Evolutionary conservation across 2,797 vertebrate genomes (phyloP), one percentile per base, ranked within the genome.

Genomic region (Glyptemys insculpta): DNA sequence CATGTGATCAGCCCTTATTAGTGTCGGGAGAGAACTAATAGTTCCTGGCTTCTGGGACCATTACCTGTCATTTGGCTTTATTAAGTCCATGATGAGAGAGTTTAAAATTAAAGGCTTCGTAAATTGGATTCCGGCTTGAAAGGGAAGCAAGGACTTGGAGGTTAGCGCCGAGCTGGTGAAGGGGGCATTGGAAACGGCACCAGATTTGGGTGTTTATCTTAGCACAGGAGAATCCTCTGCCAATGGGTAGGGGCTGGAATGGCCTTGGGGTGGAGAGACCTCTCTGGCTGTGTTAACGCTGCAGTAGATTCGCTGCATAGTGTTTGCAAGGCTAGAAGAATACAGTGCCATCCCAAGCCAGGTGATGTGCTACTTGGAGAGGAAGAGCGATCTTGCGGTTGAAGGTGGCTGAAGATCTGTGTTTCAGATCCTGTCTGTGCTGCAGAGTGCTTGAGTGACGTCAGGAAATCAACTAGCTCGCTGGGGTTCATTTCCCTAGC

Each of bases 61-160:
- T 97, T 97, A 98, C 97, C 97, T 97, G 97, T 97, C 97, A 97
- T 97, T 96, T 93, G 94, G 72, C 97, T 98, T 98, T 97, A 97
- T 97, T 93, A 97, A 97, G 96, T 79, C 94, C 8, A 72, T 82
- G 94, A 95, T 93, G 92, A 97, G 89, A 97, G 97, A 97, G 92
- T 96, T 97, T 79, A 94, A 97, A 96, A 97, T 98, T 97, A 97
- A 96, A 97, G 96, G 88, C 92, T 96, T 96, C 93, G 94, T 96
- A 96, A 97, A 96, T 97, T 95, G 94, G 92, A 96, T 95, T 97
- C 56, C 86, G 53, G 91, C 87, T 96, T 92, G 89, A 90, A 97
- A 94, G 94, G 85, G 92, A 94, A 88, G 94, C 65, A 85, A 81
- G 41, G 74, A 90, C 62, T 65, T 80, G 94, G 94, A 90, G 86